Conservation (phyloP, 1,140 invertebrate species). For the Drosophila sturtevanti region DNA sequence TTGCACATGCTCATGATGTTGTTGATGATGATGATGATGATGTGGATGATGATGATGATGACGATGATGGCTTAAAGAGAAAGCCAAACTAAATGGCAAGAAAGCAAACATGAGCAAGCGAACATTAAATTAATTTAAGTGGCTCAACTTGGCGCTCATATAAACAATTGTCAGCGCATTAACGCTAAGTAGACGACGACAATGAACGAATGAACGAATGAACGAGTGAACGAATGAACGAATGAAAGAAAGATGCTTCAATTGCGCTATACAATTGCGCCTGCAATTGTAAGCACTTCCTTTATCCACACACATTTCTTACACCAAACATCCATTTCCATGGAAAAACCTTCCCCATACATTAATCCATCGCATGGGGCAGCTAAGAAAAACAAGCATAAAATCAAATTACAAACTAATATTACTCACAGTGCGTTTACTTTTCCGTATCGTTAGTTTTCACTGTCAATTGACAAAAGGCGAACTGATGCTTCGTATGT, state of each 20-base stretch:
- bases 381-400: conserved; percentile 53
- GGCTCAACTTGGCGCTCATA: conserved; percentile 55
- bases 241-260: not conserved
- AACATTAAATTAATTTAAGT: conserved; percentile 68
- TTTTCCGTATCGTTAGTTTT: conserved; percentile 81
- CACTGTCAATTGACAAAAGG: conserved; percentile 75
- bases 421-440: conserved; percentile 80
- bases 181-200: conserved; percentile 55
- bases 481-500: conserved; percentile 3
- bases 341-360: not conserved
- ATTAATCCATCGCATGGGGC: conserved; percentile 4
- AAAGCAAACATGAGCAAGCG: conserved; percentile 15
- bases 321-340: not conserved
- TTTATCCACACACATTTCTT: not conserved
- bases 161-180: conserved; percentile 71
- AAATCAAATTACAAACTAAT: conserved; percentile 82
- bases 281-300: conserved; percentile 50
- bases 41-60: not conserved
- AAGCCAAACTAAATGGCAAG: conserved; percentile 12
- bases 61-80: conserved; percentile 27
- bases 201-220: conserved; percentile 15
- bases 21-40: no score
- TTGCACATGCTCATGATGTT: not conserved
- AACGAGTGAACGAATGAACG: conserved; percentile 15
- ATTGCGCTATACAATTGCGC: conserved; percentile 35